phyloP scores from a whole-genome alignment of 1,140 invertebrate species.

The Holcopasites calliopsidis region DNA sequence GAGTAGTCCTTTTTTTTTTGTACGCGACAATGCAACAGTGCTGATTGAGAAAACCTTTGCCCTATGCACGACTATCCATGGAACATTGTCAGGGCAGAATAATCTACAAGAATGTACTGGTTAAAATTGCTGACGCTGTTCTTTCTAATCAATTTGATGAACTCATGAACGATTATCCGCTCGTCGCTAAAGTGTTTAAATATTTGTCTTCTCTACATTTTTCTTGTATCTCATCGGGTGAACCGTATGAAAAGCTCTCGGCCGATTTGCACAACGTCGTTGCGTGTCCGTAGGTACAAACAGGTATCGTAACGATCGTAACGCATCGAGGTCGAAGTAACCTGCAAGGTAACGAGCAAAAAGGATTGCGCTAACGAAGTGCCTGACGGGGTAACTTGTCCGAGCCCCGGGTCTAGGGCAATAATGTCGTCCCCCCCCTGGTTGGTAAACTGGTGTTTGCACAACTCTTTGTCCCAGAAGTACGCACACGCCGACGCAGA shows the following conservation, averaged over 20 bases:
- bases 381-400: conserved; percentile 68
- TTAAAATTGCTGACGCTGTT: neutral
- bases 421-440: conserved; percentile 62
- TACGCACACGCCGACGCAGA: conserved; percentile 41
- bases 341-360: conserved; percentile 69
- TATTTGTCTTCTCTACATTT: neutral
- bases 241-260: conserved; percentile 22
- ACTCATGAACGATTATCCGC: neutral
- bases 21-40: conserved; percentile 28
- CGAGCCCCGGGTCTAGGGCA: conserved; percentile 61
- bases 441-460: conserved; percentile 76
- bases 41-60: conserved; percentile 14
- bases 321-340: conserved; percentile 69
- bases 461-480: conserved; percentile 76
- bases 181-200: neutral
- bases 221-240: neutral
- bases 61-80: neutral
- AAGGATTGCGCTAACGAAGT: conserved; percentile 77
- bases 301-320: conserved; percentile 65
- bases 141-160: neutral
- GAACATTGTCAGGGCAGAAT: neutral
- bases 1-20: conserved; percentile 6
- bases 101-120: neutral
- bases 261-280: conserved; percentile 30
- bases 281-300: conserved; percentile 46